Evolutionary conservation across 2,797 vertebrate genomes (phyloP).

Genomic region (Salmo trutta): DNA sequence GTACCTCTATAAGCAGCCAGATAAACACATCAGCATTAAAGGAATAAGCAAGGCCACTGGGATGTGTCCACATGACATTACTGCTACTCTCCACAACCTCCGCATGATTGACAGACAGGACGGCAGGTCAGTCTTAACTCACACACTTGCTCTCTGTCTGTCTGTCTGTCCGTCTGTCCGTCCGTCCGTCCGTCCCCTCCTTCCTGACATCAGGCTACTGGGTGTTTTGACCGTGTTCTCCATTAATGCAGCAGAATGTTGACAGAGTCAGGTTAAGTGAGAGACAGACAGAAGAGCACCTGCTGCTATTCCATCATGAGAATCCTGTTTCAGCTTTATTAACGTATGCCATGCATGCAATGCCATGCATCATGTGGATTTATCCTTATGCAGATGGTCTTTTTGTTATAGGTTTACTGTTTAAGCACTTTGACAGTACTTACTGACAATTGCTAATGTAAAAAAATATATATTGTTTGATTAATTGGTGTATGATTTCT

Average conservation of each 20-base stretch:
- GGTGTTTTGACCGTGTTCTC: constrained; percentile 69
- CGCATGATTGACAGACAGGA: constrained; percentile 96
- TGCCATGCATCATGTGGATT: background rate
- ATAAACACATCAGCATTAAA: constrained; percentile 97
- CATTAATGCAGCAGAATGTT: constrained; percentile 76
- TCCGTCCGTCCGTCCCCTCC: background rate
- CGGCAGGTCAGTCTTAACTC: constrained; percentile 85
- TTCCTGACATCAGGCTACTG: constrained; percentile 74
- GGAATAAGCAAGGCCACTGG: constrained; percentile 95
- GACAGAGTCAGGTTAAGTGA: constrained; percentile 74
- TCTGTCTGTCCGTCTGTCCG: background rate
- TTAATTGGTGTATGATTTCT: too few relatives aligned
- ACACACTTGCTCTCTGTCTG: background rate
- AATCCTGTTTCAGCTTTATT: background rate
- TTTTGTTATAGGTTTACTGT: background rate
- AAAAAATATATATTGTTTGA: too few relatives aligned
- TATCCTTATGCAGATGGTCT: background rate
- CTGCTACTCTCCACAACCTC: constrained; percentile 94
- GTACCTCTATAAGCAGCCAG: constrained; percentile 91
- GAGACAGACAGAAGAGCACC: constrained; percentile 38
- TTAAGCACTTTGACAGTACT: background rate
- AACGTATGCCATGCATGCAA: background rate
- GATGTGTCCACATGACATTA: constrained; percentile 99
- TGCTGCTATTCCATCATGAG: constrained; percentile 39
- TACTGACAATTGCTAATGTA: background rate